Conservation (phyloP, 2,113 vertebrate species). For the Lepidothrix coronata region DNA sequence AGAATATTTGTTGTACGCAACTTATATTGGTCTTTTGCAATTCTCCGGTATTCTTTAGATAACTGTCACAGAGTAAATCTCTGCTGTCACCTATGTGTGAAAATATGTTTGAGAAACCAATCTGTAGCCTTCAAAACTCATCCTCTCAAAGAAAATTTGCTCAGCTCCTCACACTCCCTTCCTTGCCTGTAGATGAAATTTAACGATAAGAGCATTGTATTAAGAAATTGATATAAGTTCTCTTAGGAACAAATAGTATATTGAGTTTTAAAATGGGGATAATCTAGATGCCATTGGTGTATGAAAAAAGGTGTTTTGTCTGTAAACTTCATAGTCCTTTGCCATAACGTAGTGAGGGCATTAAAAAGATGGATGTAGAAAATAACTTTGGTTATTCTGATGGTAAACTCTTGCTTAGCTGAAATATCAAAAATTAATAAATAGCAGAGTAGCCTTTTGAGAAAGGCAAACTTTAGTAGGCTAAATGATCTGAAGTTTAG, state of each 20-base stretch:
- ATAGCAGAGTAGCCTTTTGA: background rate
- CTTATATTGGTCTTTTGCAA: background rate
- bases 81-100: background rate
- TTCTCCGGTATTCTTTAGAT: background rate
- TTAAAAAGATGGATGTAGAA: background rate
- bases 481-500: background rate
- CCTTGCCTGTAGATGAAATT: background rate
- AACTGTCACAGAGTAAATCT: background rate
- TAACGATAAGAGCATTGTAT: background rate
- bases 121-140: background rate
- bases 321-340: background rate
- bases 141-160: background rate
- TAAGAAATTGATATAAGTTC: background rate
- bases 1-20: fast-evolving
- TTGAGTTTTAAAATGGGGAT: background rate
- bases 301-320: background rate
- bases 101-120: background rate
- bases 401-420: background rate
- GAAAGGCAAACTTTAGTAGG: background rate
- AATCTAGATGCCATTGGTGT: background rate
- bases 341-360: background rate
- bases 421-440: background rate
- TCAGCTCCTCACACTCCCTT: fast-evolving
- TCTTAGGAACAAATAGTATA: fast-evolving
- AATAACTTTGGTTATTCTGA: background rate